Percentiles rank a stretch among this genome's conserved stretches.
Conservation (phyloP, 2,797 vertebrate species). For the Tiaroga cobitis region DNA sequence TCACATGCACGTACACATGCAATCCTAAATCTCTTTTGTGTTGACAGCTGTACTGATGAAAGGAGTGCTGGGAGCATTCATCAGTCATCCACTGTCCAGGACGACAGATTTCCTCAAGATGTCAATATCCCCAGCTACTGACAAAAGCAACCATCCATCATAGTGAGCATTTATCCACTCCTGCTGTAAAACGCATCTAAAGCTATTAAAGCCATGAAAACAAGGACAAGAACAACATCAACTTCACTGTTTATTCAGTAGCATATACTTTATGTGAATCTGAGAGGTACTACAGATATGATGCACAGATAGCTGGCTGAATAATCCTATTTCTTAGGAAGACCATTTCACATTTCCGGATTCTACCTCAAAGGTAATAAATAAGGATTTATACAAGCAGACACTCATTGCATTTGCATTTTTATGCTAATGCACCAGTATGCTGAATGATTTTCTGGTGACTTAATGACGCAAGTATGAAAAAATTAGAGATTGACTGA, state of each 20-base stretch:
- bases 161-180: slow-evolving; percentile 18
- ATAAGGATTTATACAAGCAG: background rate
- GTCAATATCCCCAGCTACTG: slow-evolving; percentile 45
- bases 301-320: background rate
- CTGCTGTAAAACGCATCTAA: slow-evolving; percentile 28
- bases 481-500: background rate
- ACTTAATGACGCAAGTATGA: background rate
- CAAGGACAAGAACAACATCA: background rate
- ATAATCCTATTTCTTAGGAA: background rate
- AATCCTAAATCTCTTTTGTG: slow-evolving; percentile 31
- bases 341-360: background rate
- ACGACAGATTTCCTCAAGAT: slow-evolving; percentile 47
- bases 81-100: slow-evolving; percentile 37
- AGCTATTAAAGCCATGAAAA: slow-evolving; percentile 19
- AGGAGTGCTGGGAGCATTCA: slow-evolving; percentile 11
- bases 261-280: background rate
- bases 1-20: background rate
- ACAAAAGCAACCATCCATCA: slow-evolving; percentile 38
- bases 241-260: background rate
- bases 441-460: background rate
- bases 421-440: background rate
- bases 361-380: background rate
- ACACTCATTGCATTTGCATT: too few relatives aligned
- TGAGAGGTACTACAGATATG: background rate
- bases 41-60: slow-evolving; percentile 44